phyloP scores from a whole-genome alignment of 2,113 vertebrate species.

The Panthera uncia region DNA sequence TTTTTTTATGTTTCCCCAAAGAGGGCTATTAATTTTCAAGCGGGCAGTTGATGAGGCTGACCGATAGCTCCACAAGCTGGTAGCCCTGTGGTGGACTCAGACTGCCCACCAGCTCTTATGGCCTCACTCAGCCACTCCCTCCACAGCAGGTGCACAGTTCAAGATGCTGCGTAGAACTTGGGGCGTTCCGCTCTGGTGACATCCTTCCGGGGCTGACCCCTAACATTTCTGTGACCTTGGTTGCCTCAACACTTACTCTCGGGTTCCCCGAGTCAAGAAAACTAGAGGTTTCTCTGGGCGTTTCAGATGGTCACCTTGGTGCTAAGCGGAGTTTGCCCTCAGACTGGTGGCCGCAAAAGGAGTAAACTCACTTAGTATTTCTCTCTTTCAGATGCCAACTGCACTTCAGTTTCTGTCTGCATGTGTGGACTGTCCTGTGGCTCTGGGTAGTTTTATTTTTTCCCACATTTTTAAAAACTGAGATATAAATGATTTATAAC shows the following conservation, averaged over 20 bases:
- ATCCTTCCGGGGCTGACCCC: not conserved
- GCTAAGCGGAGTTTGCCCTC: not conserved
- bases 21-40: not conserved
- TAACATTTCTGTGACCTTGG: not conserved
- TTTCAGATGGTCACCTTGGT: not conserved
- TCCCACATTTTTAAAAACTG: not conserved
- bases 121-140: not conserved
- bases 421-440: not conserved
- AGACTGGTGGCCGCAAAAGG: not conserved
- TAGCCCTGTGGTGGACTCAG: too few relatives aligned
- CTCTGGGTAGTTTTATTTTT: not conserved
- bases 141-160: not conserved
- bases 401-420: not conserved
- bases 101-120: too few relatives aligned
- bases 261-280: not conserved
- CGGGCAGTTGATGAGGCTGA: not conserved
- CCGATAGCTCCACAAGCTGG: not conserved
- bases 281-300: not conserved
- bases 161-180: not conserved
- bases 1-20: not conserved
- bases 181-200: fast-evolving
- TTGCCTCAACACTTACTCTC: not conserved
- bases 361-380: not conserved
- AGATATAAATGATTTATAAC: not conserved
- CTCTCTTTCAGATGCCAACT: not conserved